phyloP scores from a whole-genome alignment of 1,140 invertebrate species.

The Wasmannia auropunctata region DNA sequence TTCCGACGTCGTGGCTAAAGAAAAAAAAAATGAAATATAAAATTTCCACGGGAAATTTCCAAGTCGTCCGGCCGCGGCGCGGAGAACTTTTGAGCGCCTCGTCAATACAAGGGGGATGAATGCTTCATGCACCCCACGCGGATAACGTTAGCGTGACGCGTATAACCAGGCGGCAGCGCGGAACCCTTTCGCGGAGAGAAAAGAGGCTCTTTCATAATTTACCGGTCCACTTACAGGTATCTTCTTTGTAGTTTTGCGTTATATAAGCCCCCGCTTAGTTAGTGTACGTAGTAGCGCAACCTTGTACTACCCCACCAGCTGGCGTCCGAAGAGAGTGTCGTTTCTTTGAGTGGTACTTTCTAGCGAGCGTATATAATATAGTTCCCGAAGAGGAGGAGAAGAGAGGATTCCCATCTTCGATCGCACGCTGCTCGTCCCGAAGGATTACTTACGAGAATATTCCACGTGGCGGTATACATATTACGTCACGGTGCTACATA shows the following conservation, averaged over 20 bases:
- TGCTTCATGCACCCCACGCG: slow-evolving; percentile 20
- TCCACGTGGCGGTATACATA: neutral
- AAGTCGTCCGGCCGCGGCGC: neutral
- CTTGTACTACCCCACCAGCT: slow-evolving; percentile 13
- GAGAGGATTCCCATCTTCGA: neutral
- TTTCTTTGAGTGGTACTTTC: slow-evolving; percentile 26
- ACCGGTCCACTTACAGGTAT: slow-evolving; percentile 33
- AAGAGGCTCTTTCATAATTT: slow-evolving; percentile 44
- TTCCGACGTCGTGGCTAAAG: neutral
- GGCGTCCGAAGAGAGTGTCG: neutral
- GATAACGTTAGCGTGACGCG: neutral
- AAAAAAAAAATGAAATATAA: neutral
- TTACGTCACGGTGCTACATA: slow-evolving; percentile 9
- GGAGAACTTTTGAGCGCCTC: neutral
- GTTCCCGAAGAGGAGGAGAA: neutral
- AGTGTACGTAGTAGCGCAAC: slow-evolving; percentile 18
- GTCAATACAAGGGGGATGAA: slow-evolving; percentile 34
- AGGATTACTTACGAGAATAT: neutral
- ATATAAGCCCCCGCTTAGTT: slow-evolving; percentile 14
- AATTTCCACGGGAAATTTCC: slow-evolving; percentile 26
- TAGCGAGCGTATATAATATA: neutral
- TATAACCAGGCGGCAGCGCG: slow-evolving; percentile 8
- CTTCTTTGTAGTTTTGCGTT: slow-evolving; percentile 25
- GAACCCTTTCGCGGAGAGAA: slow-evolving; percentile 18
- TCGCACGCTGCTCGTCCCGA: neutral